Evolutionary conservation across 2,113 vertebrate species (phyloP), one percentile per base, ranked within the genome.

Genomic region (cattle (Bos taurus)): DNA sequence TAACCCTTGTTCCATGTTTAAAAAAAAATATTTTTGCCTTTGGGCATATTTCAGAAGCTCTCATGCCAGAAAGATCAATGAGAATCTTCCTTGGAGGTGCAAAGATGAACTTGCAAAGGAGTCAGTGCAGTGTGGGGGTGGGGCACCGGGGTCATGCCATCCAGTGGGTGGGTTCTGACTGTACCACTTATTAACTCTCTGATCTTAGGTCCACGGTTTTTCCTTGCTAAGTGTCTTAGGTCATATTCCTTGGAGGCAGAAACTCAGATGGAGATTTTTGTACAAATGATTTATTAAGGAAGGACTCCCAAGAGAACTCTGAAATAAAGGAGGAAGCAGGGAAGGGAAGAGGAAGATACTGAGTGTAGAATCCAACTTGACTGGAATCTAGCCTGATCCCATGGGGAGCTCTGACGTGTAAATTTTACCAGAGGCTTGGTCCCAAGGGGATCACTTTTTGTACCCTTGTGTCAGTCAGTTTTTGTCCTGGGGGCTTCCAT

Each of bases 261-360:
- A 26, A 26, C 74, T 88, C 59, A 85, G 78, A 83, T 74, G 46
- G 30, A 28, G 14, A 54, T 82, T 94, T 97, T 87, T 77, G 46
- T 82, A 62, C 82, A 92, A 92, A 81, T 71, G 52, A 48, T 56
- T 96, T 90, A 96, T 90, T 90, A 81, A 96, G 40, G 36, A 85
- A 81, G 16, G 26, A 36, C 25, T 62, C 52, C 89, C 30, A 50
- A 67, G n/a, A 67, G 78, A 84, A 64, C 85, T 77, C 30, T 90
- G 36, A 54, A 92, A 59, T 86, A 64, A 54, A 87, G 43, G 43
- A 81, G 26, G 52, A 90, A 89, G 57, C 57, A n/a, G 25, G n/a
- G 71, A 25, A 88, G 33, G n/a, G 85, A 60, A 90, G 54, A 30
- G 5, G 59, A 62, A 60, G 36, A 56, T 81, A 10, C 33, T 88